Evolutionary conservation across 2,113 vertebrate species (phyloP), one percentile per base, ranked within the genome.

Genomic region (Calidris pugnax): DNA sequence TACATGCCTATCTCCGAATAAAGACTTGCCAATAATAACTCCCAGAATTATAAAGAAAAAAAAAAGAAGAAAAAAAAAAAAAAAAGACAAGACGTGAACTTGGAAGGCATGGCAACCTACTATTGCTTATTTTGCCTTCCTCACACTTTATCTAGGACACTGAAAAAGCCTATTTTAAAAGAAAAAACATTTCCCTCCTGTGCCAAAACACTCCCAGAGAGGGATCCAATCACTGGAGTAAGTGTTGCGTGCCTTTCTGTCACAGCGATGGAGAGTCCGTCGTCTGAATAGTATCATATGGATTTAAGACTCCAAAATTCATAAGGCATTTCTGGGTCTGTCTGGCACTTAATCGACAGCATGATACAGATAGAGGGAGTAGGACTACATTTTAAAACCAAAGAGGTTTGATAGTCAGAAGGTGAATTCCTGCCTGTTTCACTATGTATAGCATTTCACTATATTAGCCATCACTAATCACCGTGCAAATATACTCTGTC

Each of bases 91-190:
- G 23, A 83, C 32, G 12, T 45, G 28, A 93, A 93, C 35, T 91
- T 76, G 19, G 77, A 91, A 93, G 51, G 50, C 89, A 97, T 76
- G 73, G 84, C 87, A 90, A 66, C 62, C 85, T 76, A 79, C 90
- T 91, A 94, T 39, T 95, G 82, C 81, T 97, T 76, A 94, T 72
- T 89, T 80, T 93, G 95, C 93, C 73, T 81, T 89, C 79, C 77
- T 96, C 85, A 68, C 48, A 91, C 64, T 94, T 95, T 85, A 87
- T 97, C 87, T 94, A 91, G 73, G 91, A 67, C 86, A 95, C 84
- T 93, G 85, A 95, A 96, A 93, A 93, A 95, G 77, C 62, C 81
- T 93, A 35, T 96, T 96, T 82, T 56, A 78, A 93, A 96, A 95
- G 79, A 78, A 93, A 96, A 96, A 95, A 56, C 80, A 45, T 95